Evolutionary conservation across 2,797 vertebrate species (phyloP).

Genomic region (Natrix natrix): DNA sequence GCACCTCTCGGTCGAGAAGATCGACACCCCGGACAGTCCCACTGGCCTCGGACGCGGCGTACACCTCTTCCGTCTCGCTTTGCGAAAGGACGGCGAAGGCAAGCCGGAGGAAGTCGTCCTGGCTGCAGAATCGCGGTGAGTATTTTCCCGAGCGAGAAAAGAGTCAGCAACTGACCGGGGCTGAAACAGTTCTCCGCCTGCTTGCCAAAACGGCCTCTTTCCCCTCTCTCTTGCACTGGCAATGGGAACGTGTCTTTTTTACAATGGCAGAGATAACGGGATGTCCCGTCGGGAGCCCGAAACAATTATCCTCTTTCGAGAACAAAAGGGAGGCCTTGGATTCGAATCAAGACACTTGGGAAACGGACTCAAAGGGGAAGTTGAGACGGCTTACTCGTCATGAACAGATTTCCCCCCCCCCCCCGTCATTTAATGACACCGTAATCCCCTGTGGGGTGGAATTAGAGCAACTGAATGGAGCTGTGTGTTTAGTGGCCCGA

Average conservation of each 20-base stretch:
- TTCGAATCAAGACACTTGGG: not conserved
- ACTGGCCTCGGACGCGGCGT: conserved; percentile 29
- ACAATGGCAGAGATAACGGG: not conserved
- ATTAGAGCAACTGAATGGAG: no score
- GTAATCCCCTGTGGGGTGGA: no score
- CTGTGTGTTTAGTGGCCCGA: no score
- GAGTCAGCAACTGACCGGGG: not conserved
- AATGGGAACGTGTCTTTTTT: not conserved
- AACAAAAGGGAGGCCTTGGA: not conserved
- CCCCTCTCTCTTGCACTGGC: not conserved
- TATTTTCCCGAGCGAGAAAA: not conserved
- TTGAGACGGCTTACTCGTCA: no score
- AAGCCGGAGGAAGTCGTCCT: conserved; percentile 78
- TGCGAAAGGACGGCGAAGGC: conserved; percentile 87
- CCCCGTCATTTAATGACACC: no score
- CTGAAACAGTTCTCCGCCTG: not conserved
- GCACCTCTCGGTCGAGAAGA: conserved; percentile 78
- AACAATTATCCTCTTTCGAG: not conserved
- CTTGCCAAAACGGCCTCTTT: not conserved
- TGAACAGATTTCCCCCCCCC: no score
- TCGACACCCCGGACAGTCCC: conserved; percentile 63
- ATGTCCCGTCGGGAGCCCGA: not conserved
- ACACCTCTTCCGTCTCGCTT: conserved; percentile 77
- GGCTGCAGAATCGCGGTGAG: conserved; percentile 84
- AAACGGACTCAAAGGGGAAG: no score